Conservation (phyloP, 1,140 invertebrate genomes). For the Sipha flava region DNA sequence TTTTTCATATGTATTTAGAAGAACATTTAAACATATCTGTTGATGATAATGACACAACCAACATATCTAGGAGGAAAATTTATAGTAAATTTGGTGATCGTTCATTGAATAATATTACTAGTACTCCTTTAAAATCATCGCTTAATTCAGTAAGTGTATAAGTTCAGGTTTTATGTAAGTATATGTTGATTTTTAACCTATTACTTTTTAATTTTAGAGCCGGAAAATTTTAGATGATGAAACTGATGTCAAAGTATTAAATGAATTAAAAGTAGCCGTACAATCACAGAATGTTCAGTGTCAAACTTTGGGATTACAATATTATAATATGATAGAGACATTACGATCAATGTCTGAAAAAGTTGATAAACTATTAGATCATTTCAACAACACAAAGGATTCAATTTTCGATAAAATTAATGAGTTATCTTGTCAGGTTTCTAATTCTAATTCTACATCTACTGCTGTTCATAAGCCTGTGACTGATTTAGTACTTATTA, state of each 20-base stretch:
- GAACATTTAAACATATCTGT: not conserved
- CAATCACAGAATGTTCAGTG: slow-evolving; percentile 25
- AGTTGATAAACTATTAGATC: slow-evolving; percentile 7
- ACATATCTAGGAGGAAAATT: not conserved
- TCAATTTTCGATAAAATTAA: not conserved
- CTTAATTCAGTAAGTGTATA: not conserved
- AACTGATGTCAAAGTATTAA: not conserved
- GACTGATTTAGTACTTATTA: not conserved
- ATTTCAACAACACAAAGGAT: not conserved
- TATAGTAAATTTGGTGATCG: not conserved
- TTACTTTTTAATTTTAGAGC: not conserved
- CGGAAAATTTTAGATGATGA: not conserved
- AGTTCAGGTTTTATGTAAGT: no score
- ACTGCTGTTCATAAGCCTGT: not conserved
- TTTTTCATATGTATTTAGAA: not conserved
- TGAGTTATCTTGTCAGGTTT: not conserved
- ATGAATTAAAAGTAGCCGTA: slow-evolving; percentile 7
- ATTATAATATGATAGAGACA: slow-evolving; percentile 7
- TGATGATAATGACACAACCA: not conserved
- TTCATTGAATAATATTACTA: not conserved
- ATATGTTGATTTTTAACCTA: not conserved
- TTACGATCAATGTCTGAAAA: not conserved
- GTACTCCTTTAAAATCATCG: slow-evolving; percentile 11
- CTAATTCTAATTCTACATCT: not conserved
- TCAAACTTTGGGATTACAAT: slow-evolving; percentile 23